These are phyloP conservation scores for Drosophila anceps DNA, from an alignment of 2,888 invertebrate species.

Conservation along the genomic window DNA sequence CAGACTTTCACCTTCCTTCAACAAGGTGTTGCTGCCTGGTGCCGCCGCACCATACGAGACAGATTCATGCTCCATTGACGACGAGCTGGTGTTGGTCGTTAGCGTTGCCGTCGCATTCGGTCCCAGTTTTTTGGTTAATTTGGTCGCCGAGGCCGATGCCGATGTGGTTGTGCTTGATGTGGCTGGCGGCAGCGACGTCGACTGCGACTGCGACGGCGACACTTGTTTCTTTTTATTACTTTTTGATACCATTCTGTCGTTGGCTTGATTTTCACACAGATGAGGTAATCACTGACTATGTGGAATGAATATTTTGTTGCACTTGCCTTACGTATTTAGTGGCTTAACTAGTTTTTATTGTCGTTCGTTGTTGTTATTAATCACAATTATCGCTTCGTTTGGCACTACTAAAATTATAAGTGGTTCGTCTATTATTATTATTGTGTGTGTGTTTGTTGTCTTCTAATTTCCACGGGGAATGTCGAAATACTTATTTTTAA, in stretches of 20 bases:
- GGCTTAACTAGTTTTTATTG: slow-evolving; percentile 37
- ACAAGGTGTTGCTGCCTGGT: slow-evolving; percentile 6
- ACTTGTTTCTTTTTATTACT: slow-evolving; percentile 80
- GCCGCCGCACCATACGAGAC: slow-evolving; percentile 53
- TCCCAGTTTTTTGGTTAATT: slow-evolving; percentile 71
- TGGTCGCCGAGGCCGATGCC: slow-evolving; percentile 71
- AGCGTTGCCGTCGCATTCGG: slow-evolving; percentile 69
- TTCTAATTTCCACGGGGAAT: slow-evolving; percentile 60
- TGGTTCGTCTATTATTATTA: slow-evolving; percentile 15
- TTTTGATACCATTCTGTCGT: slow-evolving; percentile 83
- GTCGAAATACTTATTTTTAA: slow-evolving; percentile 79
- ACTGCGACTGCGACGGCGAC: slow-evolving; percentile 54
- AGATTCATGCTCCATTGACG: slow-evolving; percentile 74
- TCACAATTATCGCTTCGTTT: slow-evolving; percentile 66
- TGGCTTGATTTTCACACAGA: slow-evolving; percentile 53
- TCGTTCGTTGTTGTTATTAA: slow-evolving; percentile 53
- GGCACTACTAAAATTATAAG: slow-evolving; percentile 35
- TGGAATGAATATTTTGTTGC: slow-evolving; percentile 47
- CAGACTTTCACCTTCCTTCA: slow-evolving; percentile 21
- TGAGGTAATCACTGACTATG: slow-evolving; percentile 71
- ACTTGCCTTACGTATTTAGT: slow-evolving; percentile 24
- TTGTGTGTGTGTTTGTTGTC: slow-evolving; percentile 36
- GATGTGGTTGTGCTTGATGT: slow-evolving; percentile 75
- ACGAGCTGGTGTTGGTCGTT: slow-evolving; percentile 68
- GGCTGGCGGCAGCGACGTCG: slow-evolving; percentile 50